Evolutionary conservation across 1,140 invertebrate species (phyloP), one percentile per base, ranked within the genome.

Genomic region (Wasmannia auropunctata): DNA sequence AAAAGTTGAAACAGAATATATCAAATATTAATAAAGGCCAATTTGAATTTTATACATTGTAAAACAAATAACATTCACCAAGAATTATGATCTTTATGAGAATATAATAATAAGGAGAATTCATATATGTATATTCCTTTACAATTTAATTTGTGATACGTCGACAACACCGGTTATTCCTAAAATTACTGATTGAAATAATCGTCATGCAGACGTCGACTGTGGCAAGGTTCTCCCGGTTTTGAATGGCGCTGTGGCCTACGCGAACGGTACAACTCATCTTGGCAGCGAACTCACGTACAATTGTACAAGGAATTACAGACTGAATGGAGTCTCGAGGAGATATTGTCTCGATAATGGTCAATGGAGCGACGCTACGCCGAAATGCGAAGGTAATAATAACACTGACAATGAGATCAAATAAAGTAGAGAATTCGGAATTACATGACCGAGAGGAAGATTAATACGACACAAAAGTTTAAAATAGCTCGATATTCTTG

Each of bases 211-310:
- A 99, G 98, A 97, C 93, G 96, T 99, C 62, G 98, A 99, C 90
- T 99, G 98, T 94, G 98, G 98, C 8, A 97, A 97, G 92, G 97
- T 99, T 2, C 96, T 97, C 19, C 96, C 97, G 0, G 94, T 99
- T 77, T 95, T 96, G 0, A 98, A 98, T 92, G 98, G 98, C 16
- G 96, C 96, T 22, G 96, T 97, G 5, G 96, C 97, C 43, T 98
- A 99, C 86, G 93, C 96, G 0, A 97, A 98, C 86, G 96, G 96
- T 6, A 97, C 97, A 8, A 98, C 98, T 8, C 97, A 97, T 92
- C 93, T 98, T 19, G 97, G 97, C 51, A 98, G 98, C 89, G 96
- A 97, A 85, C 96, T 98, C 7, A 95, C 95, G 6, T 98, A 98
- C 94, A 96, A 95, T 31, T 99, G 98, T 92, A 96, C 96, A 1